Evolutionary conservation across 2,888 invertebrate genomes (phyloP).

Genomic region (Scaptomyza polygonia): DNA sequence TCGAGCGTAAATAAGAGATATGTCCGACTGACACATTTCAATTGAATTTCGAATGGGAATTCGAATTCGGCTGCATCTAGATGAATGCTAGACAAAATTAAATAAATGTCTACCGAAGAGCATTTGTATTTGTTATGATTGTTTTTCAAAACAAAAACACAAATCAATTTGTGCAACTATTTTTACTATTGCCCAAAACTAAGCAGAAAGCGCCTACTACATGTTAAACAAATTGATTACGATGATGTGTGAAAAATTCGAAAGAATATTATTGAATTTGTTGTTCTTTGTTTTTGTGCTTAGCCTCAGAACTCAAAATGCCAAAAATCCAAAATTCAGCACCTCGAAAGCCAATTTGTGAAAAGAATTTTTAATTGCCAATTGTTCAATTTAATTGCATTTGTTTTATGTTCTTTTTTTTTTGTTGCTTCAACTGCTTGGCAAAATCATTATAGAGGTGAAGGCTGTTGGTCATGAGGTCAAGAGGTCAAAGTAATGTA

Average conservation of each 20-base stretch:
- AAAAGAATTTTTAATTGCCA: slow-evolving; percentile 25
- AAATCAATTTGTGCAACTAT: slow-evolving; percentile 73
- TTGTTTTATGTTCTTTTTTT: slow-evolving; percentile 22
- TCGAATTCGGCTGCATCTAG: slow-evolving; percentile 5
- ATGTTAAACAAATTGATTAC: slow-evolving; percentile 64
- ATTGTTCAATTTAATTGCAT: slow-evolving; percentile 34
- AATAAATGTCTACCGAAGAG: slow-evolving; percentile 10
- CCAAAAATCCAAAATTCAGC: slow-evolving; percentile 46
- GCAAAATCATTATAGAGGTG: slow-evolving; percentile 13
- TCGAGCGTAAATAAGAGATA: slow-evolving; percentile 49
- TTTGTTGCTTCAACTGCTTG: slow-evolving; percentile 13
- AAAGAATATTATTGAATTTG: slow-evolving; percentile 38
- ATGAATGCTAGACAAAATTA: slow-evolving; percentile 5
- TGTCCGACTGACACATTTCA: slow-evolving; percentile 69
- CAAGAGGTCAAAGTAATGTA: slow-evolving; percentile 1
- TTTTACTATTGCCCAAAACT: slow-evolving; percentile 65
- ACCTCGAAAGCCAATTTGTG: slow-evolving; percentile 14
- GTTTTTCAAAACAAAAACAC: no score
- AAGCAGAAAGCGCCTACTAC: slow-evolving; percentile 35
- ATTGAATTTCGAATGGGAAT: slow-evolving; percentile 61
- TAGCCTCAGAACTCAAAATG: slow-evolving; percentile 13
- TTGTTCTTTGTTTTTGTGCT: slow-evolving; percentile 3
- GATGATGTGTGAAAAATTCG: slow-evolving; percentile 71
- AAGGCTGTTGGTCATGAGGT: slow-evolving; percentile 1
- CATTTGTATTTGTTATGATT: slow-evolving; percentile 10